Evolutionary conservation across 1,140 invertebrate genomes (phyloP), one percentile per base, ranked within the genome.

Genomic region (Leptonema lineaticorne): DNA sequence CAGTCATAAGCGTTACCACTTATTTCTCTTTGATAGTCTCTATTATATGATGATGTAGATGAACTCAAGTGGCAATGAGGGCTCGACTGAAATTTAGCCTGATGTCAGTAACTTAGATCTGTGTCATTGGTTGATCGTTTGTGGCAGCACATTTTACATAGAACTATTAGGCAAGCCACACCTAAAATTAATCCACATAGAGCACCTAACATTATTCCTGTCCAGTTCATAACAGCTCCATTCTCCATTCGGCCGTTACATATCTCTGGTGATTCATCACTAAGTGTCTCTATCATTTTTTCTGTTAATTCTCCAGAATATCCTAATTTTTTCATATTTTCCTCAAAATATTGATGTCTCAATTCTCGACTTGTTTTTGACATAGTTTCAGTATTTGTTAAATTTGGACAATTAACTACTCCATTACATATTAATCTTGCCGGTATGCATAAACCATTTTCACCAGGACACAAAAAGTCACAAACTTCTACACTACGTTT

Each of bases 391-490:
- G 50, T 77, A 78, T 63, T 75, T 33, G 79, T 82, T 8, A 78
- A 81, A 69, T 90, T 91, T 0, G 92, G 93, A 78, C 93, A 95
- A 78, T 95, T 94, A 0, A 92, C 85, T 0, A 94, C 85, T 9
- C 93, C 93, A 75, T 96, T 94, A 76, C 93, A 96, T 0, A 95
- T 85, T 11, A 95, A 81, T 71, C 89, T 83, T 6, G 86, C 84
- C 0, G 92, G 90, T 73, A 96, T 92, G 75, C 93, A 95, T 3
- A 92, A 81, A 1, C 89, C 88, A 27, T 89, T 84, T 65, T 93
- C 88, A 6, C 90, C 92, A 0, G 92, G 92, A 81, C 93, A 96
- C 50, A 90, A 84, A 73, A 95, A 96, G 68, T 90, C 91, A 74
- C 92, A 92, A 18, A 60, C 65, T 63, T 72, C 8, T 77, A 67